Evolutionary conservation across 2,888 invertebrate genomes (phyloP).

Genomic region (Drosophila histrio): DNA sequence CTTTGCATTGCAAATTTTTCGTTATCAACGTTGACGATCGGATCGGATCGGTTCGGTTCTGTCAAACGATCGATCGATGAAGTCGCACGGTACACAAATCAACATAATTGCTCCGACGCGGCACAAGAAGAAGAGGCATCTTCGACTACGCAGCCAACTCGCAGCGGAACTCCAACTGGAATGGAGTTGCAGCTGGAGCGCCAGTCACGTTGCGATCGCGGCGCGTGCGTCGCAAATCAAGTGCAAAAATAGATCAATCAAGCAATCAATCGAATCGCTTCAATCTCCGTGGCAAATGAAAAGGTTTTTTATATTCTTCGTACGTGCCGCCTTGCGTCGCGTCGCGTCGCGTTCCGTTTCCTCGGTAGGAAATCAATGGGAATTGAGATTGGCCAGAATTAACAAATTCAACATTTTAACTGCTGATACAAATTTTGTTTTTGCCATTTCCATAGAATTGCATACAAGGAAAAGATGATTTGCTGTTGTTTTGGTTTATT

Average conservation of each 20-base stretch:
- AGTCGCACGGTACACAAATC: constrained; percentile 70
- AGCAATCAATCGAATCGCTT: constrained; percentile 76
- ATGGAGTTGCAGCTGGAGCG: constrained; percentile 52
- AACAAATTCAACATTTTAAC: constrained; percentile 52
- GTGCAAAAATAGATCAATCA: constrained; percentile 82
- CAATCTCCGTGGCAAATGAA: constrained; percentile 65
- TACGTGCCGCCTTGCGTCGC: constrained; percentile 49
- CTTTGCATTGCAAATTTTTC: constrained; percentile 77
- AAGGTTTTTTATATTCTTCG: constrained; percentile 39
- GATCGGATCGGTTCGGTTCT: constrained; percentile 11
- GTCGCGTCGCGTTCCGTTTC: constrained; percentile 23
- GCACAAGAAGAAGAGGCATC: constrained; percentile 11
- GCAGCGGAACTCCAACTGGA: constrained; percentile 26
- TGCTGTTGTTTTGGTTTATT: constrained; percentile 39
- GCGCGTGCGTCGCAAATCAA: constrained; percentile 82
- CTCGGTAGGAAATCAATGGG: constrained; percentile 50
- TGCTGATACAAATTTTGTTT: constrained; percentile 62
- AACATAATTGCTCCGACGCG: constrained; percentile 69
- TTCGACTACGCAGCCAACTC: constrained; percentile 9
- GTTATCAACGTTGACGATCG: constrained; percentile 61
- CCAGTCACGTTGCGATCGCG: constrained; percentile 72
- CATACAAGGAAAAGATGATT: constrained; percentile 49
- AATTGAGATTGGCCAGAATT: constrained; percentile 45
- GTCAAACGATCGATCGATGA: constrained; percentile 54
- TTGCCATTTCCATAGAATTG: constrained; percentile 65